phyloP scores from a whole-genome alignment of 2,113 vertebrate genomes.

The Strix uralensis region DNA sequence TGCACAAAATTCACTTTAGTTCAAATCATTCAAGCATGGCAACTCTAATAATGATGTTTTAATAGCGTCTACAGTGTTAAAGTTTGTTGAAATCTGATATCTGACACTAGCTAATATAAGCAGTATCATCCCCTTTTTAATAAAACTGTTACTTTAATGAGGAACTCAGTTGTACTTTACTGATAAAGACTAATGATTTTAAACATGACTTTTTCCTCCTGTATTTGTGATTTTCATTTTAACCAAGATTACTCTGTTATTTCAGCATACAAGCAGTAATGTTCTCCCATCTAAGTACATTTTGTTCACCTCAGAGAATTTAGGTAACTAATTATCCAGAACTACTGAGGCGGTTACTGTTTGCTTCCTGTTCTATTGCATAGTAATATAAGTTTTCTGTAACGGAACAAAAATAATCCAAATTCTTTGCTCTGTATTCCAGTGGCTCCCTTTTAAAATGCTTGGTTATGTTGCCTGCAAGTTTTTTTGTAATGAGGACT shows the following conservation, averaged over 20 bases:
- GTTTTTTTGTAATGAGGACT: conserved; percentile 76
- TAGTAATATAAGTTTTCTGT: conserved; percentile 70
- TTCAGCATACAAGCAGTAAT: conserved; percentile 69
- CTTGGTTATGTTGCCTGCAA: conserved; percentile 65
- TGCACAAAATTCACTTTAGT: conserved; percentile 69
- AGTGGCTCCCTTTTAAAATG: conserved; percentile 64
- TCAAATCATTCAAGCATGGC: conserved; percentile 74
- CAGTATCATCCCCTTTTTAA: conserved; percentile 76
- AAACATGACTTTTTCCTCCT: conserved; percentile 66
- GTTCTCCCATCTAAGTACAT: conserved; percentile 66
- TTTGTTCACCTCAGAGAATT: conserved; percentile 76
- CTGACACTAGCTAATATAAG: conserved; percentile 74
- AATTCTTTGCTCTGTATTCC: conserved; percentile 71
- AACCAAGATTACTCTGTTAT: conserved; percentile 68
- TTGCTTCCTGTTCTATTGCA: conserved; percentile 71
- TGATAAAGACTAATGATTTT: conserved; percentile 80
- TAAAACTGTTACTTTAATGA: conserved; percentile 78
- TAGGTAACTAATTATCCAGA: conserved; percentile 78
- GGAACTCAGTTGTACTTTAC: conserved; percentile 70
- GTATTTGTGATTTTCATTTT: conserved; percentile 78
- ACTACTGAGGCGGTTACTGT: conserved; percentile 71
- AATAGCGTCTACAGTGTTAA: conserved; percentile 75
- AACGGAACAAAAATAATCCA: conserved; percentile 74
- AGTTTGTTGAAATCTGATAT: conserved; percentile 80
- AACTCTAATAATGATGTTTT: conserved; percentile 82